A percentile compares a stretch with the other conserved stretches of the same genome.
These are phyloP conservation scores for Aspiorhynchus laticeps DNA, from an alignment of 2,113 vertebrate species.

Conservation along the genomic window DNA sequence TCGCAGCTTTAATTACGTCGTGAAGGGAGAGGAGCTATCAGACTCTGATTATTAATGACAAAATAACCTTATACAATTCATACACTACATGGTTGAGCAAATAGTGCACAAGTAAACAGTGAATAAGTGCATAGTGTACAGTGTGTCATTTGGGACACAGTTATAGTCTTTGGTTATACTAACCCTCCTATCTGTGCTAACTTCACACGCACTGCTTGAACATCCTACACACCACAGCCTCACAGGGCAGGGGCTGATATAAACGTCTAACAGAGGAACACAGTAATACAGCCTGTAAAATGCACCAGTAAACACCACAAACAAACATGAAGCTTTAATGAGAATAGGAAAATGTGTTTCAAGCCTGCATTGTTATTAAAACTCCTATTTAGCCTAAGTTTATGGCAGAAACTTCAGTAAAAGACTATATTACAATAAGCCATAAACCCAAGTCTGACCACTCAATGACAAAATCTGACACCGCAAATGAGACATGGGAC, in stretches of 20 bases:
- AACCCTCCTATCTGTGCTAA: neutral
- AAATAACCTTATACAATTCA: too few species aligned
- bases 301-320: constrained; percentile 41
- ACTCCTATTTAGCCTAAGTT: constrained; percentile 10
- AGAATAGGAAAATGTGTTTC: constrained; percentile 40
- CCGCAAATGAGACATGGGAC: neutral
- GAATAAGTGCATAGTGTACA: too few species aligned
- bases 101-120: too few species aligned
- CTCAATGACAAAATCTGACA: constrained; percentile 15
- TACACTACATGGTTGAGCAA: too few species aligned
- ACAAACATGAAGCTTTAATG: constrained; percentile 43
- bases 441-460: constrained; percentile 17
- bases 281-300: constrained; percentile 30
- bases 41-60: too few species aligned
- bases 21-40: too few species aligned
- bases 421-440: constrained; percentile 22
- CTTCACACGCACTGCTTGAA: neutral
- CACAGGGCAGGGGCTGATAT: constrained; percentile 3
- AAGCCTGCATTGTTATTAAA: constrained; percentile 20
- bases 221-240: neutral
- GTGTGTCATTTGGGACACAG: too few species aligned
- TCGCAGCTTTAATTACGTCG: too few species aligned
- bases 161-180: too few species aligned
- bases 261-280: constrained; percentile 8
- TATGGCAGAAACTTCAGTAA: constrained; percentile 33